These are phyloP conservation scores for Orthosia cruda DNA, from an alignment of 2,888 invertebrate species.

Conservation along the genomic window DNA sequence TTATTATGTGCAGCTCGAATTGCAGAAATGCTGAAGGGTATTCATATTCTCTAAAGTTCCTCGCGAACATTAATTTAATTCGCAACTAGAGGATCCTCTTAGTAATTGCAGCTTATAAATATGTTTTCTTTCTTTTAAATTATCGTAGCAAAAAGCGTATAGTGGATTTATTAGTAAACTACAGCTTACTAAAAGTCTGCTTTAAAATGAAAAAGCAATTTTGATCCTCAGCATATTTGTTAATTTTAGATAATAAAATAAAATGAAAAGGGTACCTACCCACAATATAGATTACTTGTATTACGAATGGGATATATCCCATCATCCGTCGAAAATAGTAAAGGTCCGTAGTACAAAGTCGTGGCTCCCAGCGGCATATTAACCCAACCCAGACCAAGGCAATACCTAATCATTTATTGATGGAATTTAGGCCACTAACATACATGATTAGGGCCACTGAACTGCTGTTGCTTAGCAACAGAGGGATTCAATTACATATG, in stretches of 20 bases:
- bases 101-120: neutral
- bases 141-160: neutral
- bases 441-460: constrained; percentile 56
- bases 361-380: constrained; percentile 37
- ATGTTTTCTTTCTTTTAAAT: neutral
- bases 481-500: constrained; percentile 57
- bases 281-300: neutral
- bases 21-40: constrained; percentile 17
- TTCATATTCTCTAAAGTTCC: constrained; percentile 9
- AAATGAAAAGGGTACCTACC: too few species aligned
- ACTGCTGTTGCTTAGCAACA: constrained; percentile 63
- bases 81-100: constrained; percentile 1
- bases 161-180: neutral
- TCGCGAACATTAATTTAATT: constrained; percentile 36
- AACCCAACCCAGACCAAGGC: constrained; percentile 30
- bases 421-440: constrained; percentile 61
- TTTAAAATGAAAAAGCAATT: neutral
- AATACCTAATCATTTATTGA: constrained; percentile 62
- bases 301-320: constrained; percentile 10
- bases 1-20: constrained; percentile 25
- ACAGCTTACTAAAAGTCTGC: neutral
- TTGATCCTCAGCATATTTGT: neutral
- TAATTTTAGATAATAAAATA: neutral
- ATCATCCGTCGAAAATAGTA: neutral
- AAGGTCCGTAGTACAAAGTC: constrained; percentile 8